A percentile compares a stretch with the other conserved stretches of the same genome.
Conservation (phyloP, 64 coral and sea anemone genomes). For the Actinia equina region DNA sequence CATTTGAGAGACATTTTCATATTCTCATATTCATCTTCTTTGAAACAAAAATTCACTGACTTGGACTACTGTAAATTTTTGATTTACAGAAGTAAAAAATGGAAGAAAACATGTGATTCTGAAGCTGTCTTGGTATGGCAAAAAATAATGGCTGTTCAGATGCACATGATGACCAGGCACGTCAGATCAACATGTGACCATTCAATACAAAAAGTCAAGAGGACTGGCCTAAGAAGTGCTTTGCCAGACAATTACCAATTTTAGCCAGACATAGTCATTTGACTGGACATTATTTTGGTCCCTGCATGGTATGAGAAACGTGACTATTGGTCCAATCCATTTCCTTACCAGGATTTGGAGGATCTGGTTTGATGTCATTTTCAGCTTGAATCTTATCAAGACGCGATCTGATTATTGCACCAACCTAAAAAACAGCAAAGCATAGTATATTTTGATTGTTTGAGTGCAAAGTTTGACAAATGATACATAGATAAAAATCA, state of each 20-base stretch:
- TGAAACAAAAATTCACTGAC: too few relatives aligned
- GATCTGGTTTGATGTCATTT: constrained; percentile 7
- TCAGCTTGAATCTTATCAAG: constrained; percentile 55
- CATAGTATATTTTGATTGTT: too few relatives aligned
- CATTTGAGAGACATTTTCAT: background rate
- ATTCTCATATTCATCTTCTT: too few relatives aligned
- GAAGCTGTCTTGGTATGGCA: too few relatives aligned
- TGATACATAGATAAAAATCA: background rate
- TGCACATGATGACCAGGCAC: too few relatives aligned
- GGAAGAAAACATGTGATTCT: too few relatives aligned
- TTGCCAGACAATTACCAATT: too few relatives aligned
- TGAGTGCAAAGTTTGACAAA: background rate
- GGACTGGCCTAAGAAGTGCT: too few relatives aligned
- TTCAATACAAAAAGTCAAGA: background rate
- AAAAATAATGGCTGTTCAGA: too few relatives aligned
- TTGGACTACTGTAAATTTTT: too few relatives aligned
- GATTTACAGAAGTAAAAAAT: too few relatives aligned
- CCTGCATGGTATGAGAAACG: background rate
- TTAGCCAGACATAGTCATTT: background rate
- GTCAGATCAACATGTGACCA: too few relatives aligned
- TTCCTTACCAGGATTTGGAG: constrained; percentile 32
- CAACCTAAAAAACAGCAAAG: constrained; percentile 30
- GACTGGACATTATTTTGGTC: background rate
- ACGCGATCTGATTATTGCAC: constrained; percentile 45
- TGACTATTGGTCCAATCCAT: background rate